A percentile compares a stretch with the other conserved stretches of the same genome.
phyloP scores from a whole-genome alignment of 1,140 invertebrate species.

The Diachasmimorpha longicaudata region DNA sequence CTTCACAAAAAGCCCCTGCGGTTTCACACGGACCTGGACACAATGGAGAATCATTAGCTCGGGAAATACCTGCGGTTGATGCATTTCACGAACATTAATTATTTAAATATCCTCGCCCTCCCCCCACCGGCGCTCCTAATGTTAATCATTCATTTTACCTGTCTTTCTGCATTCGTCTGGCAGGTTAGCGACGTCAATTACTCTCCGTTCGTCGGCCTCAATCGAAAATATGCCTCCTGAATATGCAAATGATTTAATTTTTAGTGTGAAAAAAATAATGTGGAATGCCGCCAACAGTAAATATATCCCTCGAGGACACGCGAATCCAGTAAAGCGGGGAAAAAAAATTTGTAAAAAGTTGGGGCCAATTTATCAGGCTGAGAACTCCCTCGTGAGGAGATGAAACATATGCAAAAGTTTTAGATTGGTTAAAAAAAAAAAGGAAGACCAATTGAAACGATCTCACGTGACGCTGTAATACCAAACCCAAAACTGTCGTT shows the following conservation, averaged over 20 bases:
- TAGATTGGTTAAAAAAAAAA: not conserved
- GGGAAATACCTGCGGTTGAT: not conserved
- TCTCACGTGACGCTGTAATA: not conserved
- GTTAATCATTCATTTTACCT: too few relatives aligned
- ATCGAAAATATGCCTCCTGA: not conserved
- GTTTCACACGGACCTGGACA: not conserved
- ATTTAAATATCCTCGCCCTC: not conserved
- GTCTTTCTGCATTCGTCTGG: too few relatives aligned
- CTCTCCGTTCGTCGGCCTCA: not conserved
- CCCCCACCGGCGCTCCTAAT: too few relatives aligned
- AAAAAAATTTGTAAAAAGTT: not conserved
- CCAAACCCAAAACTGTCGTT: constrained; percentile 28
- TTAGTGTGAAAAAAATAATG: not conserved
- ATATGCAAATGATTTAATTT: not conserved
- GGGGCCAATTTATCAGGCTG: constrained; percentile 4
- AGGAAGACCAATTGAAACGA: not conserved
- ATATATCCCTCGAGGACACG: not conserved
- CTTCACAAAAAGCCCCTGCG: not conserved
- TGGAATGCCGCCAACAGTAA: constrained; percentile 8
- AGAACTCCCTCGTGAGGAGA: not conserved
- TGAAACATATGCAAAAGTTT: not conserved
- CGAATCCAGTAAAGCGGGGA: not conserved
- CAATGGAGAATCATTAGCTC: not conserved
- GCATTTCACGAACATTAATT: constrained; percentile 5
- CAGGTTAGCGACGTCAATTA: not conserved